Base-by-base conservation (phyloP, 2,888 invertebrate species). In the Euzophera pinguis region DNA sequence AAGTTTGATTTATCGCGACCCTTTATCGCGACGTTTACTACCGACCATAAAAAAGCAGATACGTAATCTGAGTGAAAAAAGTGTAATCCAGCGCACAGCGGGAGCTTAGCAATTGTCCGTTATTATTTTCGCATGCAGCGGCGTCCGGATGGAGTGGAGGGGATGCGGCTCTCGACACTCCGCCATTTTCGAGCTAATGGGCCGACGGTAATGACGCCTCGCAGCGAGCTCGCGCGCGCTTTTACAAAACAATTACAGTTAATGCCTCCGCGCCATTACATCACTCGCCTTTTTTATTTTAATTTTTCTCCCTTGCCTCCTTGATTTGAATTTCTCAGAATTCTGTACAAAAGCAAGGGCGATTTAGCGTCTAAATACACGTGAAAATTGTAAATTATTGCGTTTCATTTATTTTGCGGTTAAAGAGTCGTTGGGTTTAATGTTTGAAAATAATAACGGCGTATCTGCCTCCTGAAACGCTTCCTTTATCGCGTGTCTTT, bases 191-290 rank as follows among this genome's bases (percentile, higher is more conserved):
- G 50, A 17, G 47, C 49, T 59, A 60, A 60, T 60, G 61, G 58
- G 10, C 48, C 58, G 63, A 17, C 53, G 14, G 53, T 61, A 63
- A 60, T 53, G 58, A 52, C 56, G 56, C 48, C 58, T 54, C 50
- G 54, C 47, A 34, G 52, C 32, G 45, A 50, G 54, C 50, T 56
- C 58, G 55, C 60, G 59, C 65, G 55, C 60, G 59, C 65, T 60
- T 62, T 67, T 59, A 63, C 63, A 58, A 67, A 69, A 67, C 69
- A 67, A 67, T 69, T 67, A 65, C 65, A 61, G 59, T 58, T 57
- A 64, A 64, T 62, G 63, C 57, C 52, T 52, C 55, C 61, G 61
- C 55, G 54, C 61, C 59, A 61, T 65, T 64, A 61, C 54, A 42
- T 57, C 50, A 53, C 53, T 56, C 27, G 48, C 27, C 52, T 51